Conservation (phyloP, 2,797 vertebrate species). For the Hozukius guyotensis region DNA sequence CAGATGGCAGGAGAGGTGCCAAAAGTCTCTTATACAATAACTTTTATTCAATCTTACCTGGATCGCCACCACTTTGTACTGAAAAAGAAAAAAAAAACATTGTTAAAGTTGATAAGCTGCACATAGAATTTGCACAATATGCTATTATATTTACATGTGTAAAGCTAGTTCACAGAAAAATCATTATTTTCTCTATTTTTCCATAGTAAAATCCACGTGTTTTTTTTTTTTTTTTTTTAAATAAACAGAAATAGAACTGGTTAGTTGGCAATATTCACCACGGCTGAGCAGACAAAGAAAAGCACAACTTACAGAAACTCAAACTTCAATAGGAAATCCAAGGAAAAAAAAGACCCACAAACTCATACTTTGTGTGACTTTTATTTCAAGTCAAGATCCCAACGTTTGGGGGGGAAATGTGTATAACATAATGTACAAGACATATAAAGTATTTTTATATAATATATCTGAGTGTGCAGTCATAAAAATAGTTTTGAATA, state of each 20-base stretch:
- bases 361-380: not conserved
- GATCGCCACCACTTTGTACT: constrained; percentile 76
- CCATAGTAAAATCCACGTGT: not conserved
- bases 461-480: not conserved
- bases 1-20: not conserved
- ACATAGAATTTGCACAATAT: not conserved
- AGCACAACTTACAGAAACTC: not conserved
- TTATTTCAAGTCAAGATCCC: not conserved
- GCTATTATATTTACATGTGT: not conserved
- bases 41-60: constrained; percentile 60
- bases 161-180: not conserved
- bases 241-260: not conserved
- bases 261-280: not conserved
- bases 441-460: not conserved
- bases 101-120: not conserved
- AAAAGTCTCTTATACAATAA: not conserved
- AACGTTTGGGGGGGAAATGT: too few relatives aligned
- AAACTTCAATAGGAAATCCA: not conserved
- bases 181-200: not conserved
- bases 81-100: constrained; percentile 37
- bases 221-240: too few relatives aligned
- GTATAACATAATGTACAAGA: not conserved
- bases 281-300: not conserved
- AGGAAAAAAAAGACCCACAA: too few relatives aligned
- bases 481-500: not conserved